Conservation (phyloP, 2,113 vertebrate species). For the Mus pahari region DNA sequence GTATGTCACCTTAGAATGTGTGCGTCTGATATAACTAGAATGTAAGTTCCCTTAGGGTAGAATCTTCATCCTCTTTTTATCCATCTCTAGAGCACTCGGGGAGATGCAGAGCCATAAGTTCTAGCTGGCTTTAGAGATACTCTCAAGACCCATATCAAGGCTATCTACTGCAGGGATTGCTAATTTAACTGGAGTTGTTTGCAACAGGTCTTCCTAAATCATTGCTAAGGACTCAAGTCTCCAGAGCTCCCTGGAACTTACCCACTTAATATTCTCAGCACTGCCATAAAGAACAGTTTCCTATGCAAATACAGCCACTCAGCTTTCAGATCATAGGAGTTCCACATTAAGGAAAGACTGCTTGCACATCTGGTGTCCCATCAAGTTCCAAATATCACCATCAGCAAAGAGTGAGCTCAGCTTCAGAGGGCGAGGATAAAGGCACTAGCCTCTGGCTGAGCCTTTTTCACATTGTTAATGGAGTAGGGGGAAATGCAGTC, state of each 20-base stretch:
- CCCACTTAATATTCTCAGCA: slow-evolving; percentile 78
- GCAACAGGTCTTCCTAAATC: slow-evolving; percentile 80
- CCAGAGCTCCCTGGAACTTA: slow-evolving; percentile 56
- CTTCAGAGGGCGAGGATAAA: slow-evolving; percentile 47
- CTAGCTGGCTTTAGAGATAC: slow-evolving; percentile 48
- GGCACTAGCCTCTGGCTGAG: slow-evolving; percentile 58
- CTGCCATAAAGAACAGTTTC: slow-evolving; percentile 75
- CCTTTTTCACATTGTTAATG: not conserved
- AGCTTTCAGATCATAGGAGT: slow-evolving; percentile 77
- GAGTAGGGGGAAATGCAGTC: not conserved
- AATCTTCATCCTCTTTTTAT: slow-evolving; percentile 43
- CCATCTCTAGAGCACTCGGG: not conserved
- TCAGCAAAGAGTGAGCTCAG: slow-evolving; percentile 66
- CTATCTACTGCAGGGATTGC: slow-evolving; percentile 72
- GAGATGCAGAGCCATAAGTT: not conserved
- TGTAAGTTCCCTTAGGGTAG: slow-evolving; percentile 38
- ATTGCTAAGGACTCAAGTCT: slow-evolving; percentile 75
- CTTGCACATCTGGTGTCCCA: slow-evolving; percentile 77
- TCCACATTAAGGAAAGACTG: slow-evolving; percentile 74
- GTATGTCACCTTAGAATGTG: not conserved
- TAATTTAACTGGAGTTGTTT: slow-evolving; percentile 68
- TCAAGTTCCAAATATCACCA: slow-evolving; percentile 77
- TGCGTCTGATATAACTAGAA: not conserved
- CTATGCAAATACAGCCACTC: slow-evolving; percentile 80
- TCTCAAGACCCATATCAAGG: slow-evolving; percentile 52